phyloP scores from a whole-genome alignment of 2,797 vertebrate species.

The Chaetodon trifasciatus region DNA sequence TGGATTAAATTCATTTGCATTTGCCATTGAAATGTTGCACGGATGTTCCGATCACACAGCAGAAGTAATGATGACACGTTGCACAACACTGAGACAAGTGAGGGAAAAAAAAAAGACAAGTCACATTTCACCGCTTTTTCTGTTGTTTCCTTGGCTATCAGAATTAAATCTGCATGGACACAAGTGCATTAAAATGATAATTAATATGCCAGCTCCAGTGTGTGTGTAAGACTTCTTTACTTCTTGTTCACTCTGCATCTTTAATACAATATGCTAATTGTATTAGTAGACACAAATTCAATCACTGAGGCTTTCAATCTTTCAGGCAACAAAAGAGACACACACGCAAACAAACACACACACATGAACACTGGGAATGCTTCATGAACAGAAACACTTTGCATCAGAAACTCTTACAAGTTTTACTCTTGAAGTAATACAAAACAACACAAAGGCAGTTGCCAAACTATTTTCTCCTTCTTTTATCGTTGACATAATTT shows the following conservation, averaged over 20 bases:
- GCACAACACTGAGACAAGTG: constrained; percentile 50
- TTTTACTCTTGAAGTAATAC: not conserved
- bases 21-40: constrained; percentile 49
- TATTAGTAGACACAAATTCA: constrained; percentile 35
- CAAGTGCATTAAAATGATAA: constrained; percentile 42
- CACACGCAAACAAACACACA: not conserved
- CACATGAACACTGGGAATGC: constrained; percentile 5
- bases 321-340: constrained; percentile 5
- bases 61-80: constrained; percentile 46
- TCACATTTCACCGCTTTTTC: constrained; percentile 16
- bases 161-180: constrained; percentile 24
- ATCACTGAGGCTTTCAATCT: constrained; percentile 20
- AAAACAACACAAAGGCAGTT: not conserved
- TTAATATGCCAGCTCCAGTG: not conserved
- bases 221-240: constrained; percentile 21
- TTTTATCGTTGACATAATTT: not conserved
- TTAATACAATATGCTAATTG: constrained; percentile 33
- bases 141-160: constrained; percentile 18
- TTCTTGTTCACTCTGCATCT: constrained; percentile 28
- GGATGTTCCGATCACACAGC: constrained; percentile 36
- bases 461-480: constrained; percentile 5
- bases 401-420: constrained; percentile 1
- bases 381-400: not conserved
- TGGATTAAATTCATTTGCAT: constrained; percentile 64
- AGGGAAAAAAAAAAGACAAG: constrained; percentile 1